Percentiles rank a stretch among this genome's conserved stretches.
These are phyloP conservation scores for Serripes groenlandicus DNA, from an alignment of 2,888 invertebrate species.

Conservation along the genomic window DNA sequence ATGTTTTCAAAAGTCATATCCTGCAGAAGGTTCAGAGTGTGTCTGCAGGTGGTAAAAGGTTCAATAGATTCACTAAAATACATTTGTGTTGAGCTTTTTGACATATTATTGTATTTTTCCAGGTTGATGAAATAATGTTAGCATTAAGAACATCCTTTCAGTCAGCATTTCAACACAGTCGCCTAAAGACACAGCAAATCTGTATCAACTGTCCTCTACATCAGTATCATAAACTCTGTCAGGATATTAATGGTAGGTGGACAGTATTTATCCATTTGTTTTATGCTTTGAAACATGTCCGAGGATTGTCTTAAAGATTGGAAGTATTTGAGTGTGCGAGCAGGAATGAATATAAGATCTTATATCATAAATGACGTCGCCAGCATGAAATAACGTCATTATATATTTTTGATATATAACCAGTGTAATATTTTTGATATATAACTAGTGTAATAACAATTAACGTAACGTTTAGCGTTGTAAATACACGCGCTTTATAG, in stretches of 20 bases:
- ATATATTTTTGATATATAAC: too few species aligned
- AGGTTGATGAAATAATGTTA: conserved; percentile 88
- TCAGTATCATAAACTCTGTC: conserved; percentile 96
- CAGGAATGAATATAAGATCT: too few species aligned
- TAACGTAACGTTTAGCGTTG: too few species aligned
- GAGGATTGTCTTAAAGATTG: too few species aligned
- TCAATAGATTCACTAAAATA: not conserved
- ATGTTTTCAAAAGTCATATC: not conserved
- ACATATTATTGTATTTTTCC: conserved; percentile 64
- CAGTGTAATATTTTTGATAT: too few species aligned
- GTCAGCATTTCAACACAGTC: conserved; percentile 80
- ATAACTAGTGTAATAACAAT: too few species aligned
- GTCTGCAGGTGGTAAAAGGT: not conserved
- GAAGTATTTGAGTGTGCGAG: too few species aligned
- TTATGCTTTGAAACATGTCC: too few species aligned
- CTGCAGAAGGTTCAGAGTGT: not conserved
- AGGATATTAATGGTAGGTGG: conserved; percentile 85
- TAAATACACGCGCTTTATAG: too few species aligned
- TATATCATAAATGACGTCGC: too few species aligned
- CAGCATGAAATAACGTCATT: too few species aligned
- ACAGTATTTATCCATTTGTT: too few species aligned
- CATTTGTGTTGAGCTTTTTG: not conserved
- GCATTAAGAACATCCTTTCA: conserved; percentile 92
- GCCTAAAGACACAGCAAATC: conserved; percentile 88
- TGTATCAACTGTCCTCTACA: conserved; percentile 98